These are phyloP conservation scores for Trichopria drosophilae DNA, from an alignment of 2,888 invertebrate genomes.

Conservation along the genomic window DNA sequence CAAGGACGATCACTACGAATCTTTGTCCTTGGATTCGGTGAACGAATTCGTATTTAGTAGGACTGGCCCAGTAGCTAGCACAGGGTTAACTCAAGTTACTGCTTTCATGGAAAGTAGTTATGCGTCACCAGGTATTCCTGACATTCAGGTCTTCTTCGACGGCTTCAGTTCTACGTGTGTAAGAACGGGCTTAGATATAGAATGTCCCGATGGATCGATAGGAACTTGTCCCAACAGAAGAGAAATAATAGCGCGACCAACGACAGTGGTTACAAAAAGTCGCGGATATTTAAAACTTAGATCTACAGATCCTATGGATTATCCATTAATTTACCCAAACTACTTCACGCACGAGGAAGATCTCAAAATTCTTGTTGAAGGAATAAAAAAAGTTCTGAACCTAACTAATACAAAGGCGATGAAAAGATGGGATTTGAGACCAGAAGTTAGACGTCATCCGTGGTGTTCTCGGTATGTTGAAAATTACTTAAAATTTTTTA, in stretches of 20 bases:
- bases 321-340: conserved; percentile 72
- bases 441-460: conserved; percentile 63
- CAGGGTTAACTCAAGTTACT: conserved; percentile 58
- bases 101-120: conserved; percentile 55
- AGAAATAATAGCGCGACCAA: conserved; percentile 54
- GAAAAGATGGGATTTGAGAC: conserved; percentile 64
- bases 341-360: conserved; percentile 71
- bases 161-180: conserved; percentile 55
- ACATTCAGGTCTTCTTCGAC: conserved; percentile 58
- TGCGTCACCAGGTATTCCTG: conserved; percentile 50
- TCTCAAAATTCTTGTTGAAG: conserved; percentile 64
- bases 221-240: conserved; percentile 45
- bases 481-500: no score
- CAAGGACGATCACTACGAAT: conserved; percentile 45
- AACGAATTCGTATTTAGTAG: conserved; percentile 51
- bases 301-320: conserved; percentile 67
- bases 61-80: conserved; percentile 56
- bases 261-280: conserved; percentile 44
- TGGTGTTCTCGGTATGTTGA: conserved; percentile 60
- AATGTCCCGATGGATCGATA: conserved; percentile 45
- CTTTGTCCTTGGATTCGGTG: conserved; percentile 47
- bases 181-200: conserved; percentile 42
- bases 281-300: conserved; percentile 67
- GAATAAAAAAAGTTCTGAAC: conserved; percentile 63
- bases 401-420: conserved; percentile 65